These are phyloP conservation scores for Meandrusa payeni DNA, from an alignment of 2,888 invertebrate genomes.

Conservation along the genomic window DNA sequence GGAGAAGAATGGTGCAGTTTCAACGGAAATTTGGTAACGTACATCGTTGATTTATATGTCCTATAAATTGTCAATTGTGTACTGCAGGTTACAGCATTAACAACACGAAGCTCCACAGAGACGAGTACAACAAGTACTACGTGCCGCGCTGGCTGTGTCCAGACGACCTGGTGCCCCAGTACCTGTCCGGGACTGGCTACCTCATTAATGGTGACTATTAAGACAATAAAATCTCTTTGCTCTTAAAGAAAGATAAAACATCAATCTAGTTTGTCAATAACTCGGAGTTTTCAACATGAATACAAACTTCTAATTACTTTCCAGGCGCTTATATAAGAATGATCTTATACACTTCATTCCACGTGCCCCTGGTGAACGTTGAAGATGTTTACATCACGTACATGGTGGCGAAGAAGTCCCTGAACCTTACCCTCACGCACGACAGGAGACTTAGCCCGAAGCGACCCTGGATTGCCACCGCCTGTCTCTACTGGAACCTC, in stretches of 20 bases:
- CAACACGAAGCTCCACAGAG: conserved; percentile 80
- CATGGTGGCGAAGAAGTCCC: conserved; percentile 78
- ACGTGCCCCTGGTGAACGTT: conserved; percentile 82
- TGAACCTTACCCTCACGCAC: conserved; percentile 77
- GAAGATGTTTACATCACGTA: conserved; percentile 89
- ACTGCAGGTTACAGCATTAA: conserved; percentile 54
- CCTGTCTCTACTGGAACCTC: conserved; percentile 49
- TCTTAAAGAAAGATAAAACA: no score
- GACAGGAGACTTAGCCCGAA: conserved; percentile 75
- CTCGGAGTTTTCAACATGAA: no score
- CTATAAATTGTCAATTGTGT: no score
- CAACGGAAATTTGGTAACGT: no score
- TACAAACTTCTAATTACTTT: no score
- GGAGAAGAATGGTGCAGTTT: no score
- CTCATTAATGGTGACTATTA: conserved; percentile 65
- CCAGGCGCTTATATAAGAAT: conserved; percentile 49
- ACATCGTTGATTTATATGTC: no score
- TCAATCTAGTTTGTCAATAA: no score
- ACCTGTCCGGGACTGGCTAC: conserved; percentile 87
- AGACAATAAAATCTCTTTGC: no score
- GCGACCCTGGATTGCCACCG: conserved; percentile 40
- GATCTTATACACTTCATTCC: conserved; percentile 76
- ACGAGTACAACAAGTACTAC: conserved; percentile 84
- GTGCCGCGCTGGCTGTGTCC: conserved; percentile 80
- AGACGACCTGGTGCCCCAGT: conserved; percentile 80